Evolutionary conservation across 2,888 invertebrate genomes (phyloP).

Genomic region (Cecidostiba fungosa): DNA sequence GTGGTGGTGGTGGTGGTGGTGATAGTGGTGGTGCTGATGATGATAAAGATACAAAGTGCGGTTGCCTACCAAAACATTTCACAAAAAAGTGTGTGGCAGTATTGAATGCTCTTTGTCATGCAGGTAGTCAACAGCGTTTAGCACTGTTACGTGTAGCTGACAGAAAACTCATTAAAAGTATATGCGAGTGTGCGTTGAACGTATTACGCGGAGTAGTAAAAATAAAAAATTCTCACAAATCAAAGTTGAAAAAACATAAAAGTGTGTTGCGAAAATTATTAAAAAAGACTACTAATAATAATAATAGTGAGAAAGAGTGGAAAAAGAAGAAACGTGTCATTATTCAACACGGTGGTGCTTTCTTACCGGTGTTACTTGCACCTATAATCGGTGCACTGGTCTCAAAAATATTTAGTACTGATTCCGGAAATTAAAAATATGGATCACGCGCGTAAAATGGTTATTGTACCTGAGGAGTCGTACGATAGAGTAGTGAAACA

Average conservation of each 20-base stretch:
- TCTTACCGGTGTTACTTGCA: constrained; percentile 13
- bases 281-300: neutral
- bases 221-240: neutral
- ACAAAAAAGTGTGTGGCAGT: neutral
- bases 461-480: too few species aligned
- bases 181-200: constrained; percentile 42
- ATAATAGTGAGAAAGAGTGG: neutral
- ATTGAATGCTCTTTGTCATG: constrained; percentile 1
- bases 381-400: neutral
- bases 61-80: neutral
- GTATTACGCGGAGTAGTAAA: constrained; percentile 11
- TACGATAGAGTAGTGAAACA: too few species aligned
- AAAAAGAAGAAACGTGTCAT: neutral
- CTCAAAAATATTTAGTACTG: neutral
- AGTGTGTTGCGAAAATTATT: constrained; percentile 1
- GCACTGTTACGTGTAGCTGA: neutral
- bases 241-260: constrained; percentile 18
- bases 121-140: neutral
- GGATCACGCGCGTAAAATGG: too few species aligned
- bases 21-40: too few species aligned
- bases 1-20: too few species aligned
- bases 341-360: neutral
- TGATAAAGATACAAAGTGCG: neutral
- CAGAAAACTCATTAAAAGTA: neutral
- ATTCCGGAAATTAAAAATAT: too few species aligned